Conservation (phyloP, 2,113 vertebrate genomes). For the Cnemophilus loriae region DNA sequence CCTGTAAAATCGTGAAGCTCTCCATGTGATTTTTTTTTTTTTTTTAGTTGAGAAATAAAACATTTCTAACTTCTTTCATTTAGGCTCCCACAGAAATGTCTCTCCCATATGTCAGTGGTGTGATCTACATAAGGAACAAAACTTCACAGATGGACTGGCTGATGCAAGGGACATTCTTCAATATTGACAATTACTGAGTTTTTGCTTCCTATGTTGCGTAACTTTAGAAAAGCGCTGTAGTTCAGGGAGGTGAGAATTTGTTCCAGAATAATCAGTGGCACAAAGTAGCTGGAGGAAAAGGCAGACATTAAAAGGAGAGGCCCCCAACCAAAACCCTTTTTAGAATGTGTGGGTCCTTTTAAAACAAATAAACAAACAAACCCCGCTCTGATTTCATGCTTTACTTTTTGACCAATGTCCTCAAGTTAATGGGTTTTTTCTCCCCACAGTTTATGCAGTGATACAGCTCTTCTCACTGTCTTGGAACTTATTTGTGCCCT, state of each 20-base stretch:
- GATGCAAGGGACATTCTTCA: background rate
- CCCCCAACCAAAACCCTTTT: background rate
- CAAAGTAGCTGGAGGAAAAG: background rate
- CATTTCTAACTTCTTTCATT: background rate
- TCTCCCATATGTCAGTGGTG: background rate
- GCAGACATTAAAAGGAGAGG: background rate
- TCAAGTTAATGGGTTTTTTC: background rate
- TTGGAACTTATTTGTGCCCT: constrained; percentile 39
- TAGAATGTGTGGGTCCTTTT: background rate
- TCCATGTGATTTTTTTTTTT: background rate
- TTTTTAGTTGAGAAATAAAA: background rate
- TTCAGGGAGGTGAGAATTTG: constrained; percentile 11
- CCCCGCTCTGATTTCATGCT: background rate
- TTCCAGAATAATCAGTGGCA: constrained; percentile 48
- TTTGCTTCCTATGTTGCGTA: constrained; percentile 28
- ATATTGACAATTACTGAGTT: constrained; percentile 13
- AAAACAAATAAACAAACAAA: background rate
- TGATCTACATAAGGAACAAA: background rate
- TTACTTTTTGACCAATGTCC: constrained; percentile 3
- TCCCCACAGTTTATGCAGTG: background rate
- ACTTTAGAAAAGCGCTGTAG: background rate
- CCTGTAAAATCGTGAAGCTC: background rate
- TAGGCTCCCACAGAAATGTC: background rate
- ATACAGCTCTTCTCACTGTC: constrained; percentile 27
- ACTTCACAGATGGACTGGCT: constrained; percentile 14